Evolutionary conservation across 2,113 vertebrate genomes (phyloP), one percentile per base, ranked within the genome.

Genomic region (Scartelaos histophorus): DNA sequence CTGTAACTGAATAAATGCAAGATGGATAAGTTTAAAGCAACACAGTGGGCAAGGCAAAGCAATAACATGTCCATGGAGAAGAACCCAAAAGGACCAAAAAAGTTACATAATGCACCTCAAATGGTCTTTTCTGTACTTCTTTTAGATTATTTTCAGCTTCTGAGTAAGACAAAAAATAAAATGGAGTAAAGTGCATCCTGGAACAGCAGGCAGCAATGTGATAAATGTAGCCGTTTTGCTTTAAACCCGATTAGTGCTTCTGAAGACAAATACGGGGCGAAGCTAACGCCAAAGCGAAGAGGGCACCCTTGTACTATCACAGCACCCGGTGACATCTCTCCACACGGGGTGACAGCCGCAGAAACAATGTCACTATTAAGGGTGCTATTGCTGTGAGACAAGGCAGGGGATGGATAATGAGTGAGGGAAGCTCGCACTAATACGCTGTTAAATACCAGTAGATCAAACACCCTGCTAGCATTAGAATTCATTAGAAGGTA

Each of bases 321-420:
- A 43, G 47, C 13, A 25, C 13, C 65, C 74, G 68, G 25, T 85
- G 73, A 81, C 75, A 79, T 77, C 73, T 67, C 70, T 15, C 71
- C 76, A 46, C 54, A 62, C 79, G 71, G 83, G 83, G 75, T 71
- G 47, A 75, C 19, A 38, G 12, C 54, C 74, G 80, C 61, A 80
- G 75, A 74, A 80, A 86, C 84, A 68, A 88, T 81, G 66, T 65
- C 22, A 64, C 73, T 76, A 83, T 88, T 71, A 90, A 87, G 76
- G 24, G 24, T 29, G 45, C 73, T 53, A 90, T 88, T 87, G 86
- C 69, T 71, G 67, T 57, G 35, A 80, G 77, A 88, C 29, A 15
- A 82, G 80, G 38, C 34, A 47, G 54, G 58, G 68, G 71, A 43
- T 11, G 56, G 67, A 24, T 74, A 82, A 74, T 80, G 77, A 84